Evolutionary conservation across 2,113 vertebrate genomes (phyloP).

Genomic region (Aegotheles bennettii): DNA sequence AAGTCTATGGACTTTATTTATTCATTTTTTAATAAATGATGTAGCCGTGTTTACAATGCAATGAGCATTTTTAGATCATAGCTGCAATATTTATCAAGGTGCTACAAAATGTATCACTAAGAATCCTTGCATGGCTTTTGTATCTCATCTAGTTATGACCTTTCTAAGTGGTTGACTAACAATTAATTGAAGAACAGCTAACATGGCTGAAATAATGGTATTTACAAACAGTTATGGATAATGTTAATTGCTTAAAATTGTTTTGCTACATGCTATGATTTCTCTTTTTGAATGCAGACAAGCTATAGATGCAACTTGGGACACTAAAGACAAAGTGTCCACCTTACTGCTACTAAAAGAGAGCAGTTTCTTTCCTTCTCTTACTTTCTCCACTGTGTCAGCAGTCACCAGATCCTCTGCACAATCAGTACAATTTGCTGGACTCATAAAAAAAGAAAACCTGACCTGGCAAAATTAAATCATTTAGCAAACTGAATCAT

Average conservation of each 20-base stretch:
- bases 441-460: not conserved
- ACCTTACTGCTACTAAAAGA: not conserved
- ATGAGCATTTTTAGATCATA: not conserved
- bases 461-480: not conserved
- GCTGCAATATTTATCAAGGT: not conserved
- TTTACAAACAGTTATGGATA: not conserved
- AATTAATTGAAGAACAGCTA: not conserved
- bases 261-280: not conserved
- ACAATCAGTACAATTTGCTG: not conserved
- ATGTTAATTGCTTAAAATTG: not conserved
- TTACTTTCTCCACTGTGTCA: not conserved
- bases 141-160: not conserved
- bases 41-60: not conserved
- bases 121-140: not conserved
- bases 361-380: not conserved
- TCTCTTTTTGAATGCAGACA: not conserved
- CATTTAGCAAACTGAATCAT: not conserved
- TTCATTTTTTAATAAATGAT: not conserved
- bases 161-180: not conserved
- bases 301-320: not conserved
- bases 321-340: not conserved
- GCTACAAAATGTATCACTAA: not conserved
- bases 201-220: not conserved
- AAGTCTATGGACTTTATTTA: not conserved
- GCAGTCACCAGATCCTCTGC: not conserved